phyloP scores from a whole-genome alignment of 2,113 vertebrate genomes.

The Pholis gunnellus region DNA sequence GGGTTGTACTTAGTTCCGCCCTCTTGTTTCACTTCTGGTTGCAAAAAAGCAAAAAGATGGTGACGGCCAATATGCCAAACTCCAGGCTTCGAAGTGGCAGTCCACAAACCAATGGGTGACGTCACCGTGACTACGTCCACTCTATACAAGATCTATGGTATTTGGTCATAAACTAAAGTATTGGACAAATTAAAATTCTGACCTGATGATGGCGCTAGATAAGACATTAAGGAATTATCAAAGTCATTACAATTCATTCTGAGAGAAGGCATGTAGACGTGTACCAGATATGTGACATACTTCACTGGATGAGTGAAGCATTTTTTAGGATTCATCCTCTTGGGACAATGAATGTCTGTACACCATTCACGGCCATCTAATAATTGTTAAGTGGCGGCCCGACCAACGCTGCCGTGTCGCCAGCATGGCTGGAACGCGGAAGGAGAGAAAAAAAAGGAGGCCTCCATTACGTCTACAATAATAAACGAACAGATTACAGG shows the following conservation, averaged over 20 bases:
- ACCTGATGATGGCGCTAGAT: too few relatives aligned
- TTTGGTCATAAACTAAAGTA: too few relatives aligned
- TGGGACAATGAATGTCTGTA: neutral
- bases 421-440: neutral
- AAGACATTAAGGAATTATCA: neutral
- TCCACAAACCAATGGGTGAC: too few relatives aligned
- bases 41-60: too few relatives aligned
- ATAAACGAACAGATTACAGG: slow-evolving; percentile 1
- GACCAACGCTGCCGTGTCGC: neutral
- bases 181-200: too few relatives aligned
- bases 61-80: too few relatives aligned
- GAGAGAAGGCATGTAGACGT: too few relatives aligned
- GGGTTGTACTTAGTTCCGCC: too few relatives aligned
- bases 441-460: neutral
- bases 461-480: neutral
- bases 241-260: neutral
- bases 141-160: too few relatives aligned
- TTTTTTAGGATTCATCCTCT: neutral
- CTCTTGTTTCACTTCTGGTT: too few relatives aligned
- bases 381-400: neutral
- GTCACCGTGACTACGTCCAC: too few relatives aligned
- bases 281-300: neutral
- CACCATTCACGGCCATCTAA: neutral
- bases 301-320: neutral
- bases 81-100: too few relatives aligned